Base-by-base conservation (phyloP, 2,888 invertebrate species). In the Aphodius sticticus region DNA sequence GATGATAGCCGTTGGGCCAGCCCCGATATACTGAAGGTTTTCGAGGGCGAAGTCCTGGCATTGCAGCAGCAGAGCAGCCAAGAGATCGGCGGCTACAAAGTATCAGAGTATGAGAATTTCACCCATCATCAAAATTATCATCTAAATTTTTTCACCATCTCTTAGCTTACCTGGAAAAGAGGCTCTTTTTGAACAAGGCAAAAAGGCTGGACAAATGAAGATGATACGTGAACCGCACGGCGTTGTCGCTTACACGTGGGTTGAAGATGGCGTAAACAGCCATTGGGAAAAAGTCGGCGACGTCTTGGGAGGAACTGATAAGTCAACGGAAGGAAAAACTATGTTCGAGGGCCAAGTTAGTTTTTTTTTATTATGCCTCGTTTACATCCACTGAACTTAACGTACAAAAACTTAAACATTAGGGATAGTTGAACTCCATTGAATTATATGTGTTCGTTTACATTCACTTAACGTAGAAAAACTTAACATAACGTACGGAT, bases 211-310 rank as follows among this genome's bases (percentile, higher is more conserved):
- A 0, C 96, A 97, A 88, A 96, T 95, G 0, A 95, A 94, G 87
- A 93, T 98, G 91, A 92, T 98, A 0, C 92, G 95, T 0, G 94
- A 95, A 84, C 94, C 94, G 6, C 91, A 92, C 0, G 92, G 91
- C 78, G 95, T 97, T 0, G 93, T 94, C 84, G 96, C 96, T 76
- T 96, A 97, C 87, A 93, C 92, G 0, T 96, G 96, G 96, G 96
- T 94, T 92, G 80, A 91, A 89, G 78, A 91, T 89, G 69, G 91
- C 90, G 86, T 86, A 53, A 87, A 86, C 78, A 86, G 88, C 79
- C 88, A 87, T 82, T 99, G 98, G 98, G 92, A 92, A 80, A 94
- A 96, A 87, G 91, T 98, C 15, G 98, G 98, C 0, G 97, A 98
- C 87, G 97, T 98, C 2, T 92, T 96, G 86, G 97, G 98, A 0